Base-by-base conservation (phyloP, 2,888 invertebrate genomes). In the Acanthosepion pharaonis region DNA sequence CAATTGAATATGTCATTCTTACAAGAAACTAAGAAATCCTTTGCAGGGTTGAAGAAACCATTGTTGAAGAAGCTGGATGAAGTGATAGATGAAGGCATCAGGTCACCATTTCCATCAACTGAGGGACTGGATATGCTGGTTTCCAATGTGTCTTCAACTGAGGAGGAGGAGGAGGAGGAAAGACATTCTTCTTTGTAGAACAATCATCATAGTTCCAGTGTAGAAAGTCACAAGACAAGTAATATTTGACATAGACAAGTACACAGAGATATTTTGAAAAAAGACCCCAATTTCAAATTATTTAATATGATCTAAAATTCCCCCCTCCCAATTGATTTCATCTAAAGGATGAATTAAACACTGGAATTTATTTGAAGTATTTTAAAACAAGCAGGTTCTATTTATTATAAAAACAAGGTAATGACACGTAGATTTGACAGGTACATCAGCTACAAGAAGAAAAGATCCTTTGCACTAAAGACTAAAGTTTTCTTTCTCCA, bases 11-110 rank as follows among this genome's bases (percentile, higher is more conserved):
- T 78, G 33, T 92, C 49, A 92, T 92, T 48, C 92, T 92, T 92
- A 92, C 92, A 92, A 92, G 92, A 92, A 92, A 8, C 51, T 92
- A 92, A 49, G 92, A 92, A 92, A 92, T 92, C 92, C 51, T 92
- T 92, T 9, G 92, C 51, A 49, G 92, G 51, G 48, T 92, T 92
- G 92, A 92, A 49, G 92, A 92, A 51, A 51, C 48, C 92, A 92
- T 92, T 48, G 23, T 48, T 49, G 92, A 92, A 51, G 78, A 78
- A 78, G 78, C 78, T 78, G 92, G 92, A 92, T 42, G 92, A 92
- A 15, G 92, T 78, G 78, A 78, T n/a, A n/a, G 78, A n/a, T n/a
- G 78, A 78, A n/a, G n/a, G n/a, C 78, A 78, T 78, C 78, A 78
- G 78, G 78, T 78, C 78, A 78, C 78, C 78, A 78, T 78, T 78